These are phyloP conservation scores for Nomada flava DNA, from an alignment of 2,888 invertebrate species.

Conservation along the genomic window DNA sequence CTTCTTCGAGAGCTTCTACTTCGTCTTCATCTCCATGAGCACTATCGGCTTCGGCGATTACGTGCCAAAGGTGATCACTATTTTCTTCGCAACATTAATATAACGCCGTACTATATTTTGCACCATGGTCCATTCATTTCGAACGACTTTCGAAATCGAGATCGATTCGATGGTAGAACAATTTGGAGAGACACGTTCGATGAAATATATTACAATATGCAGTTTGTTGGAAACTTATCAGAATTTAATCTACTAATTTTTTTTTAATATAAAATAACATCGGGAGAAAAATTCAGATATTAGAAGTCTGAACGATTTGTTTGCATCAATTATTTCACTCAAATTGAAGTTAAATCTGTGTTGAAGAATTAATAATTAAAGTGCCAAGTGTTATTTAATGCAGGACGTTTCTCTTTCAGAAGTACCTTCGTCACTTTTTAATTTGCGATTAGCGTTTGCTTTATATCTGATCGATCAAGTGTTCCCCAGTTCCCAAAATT, in stretches of 20 bases:
- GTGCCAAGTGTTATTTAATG: neutral
- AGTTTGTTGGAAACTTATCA: no score
- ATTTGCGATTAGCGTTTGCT: slow-evolving; percentile 60
- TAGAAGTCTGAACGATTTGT: neutral
- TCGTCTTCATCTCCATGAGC: slow-evolving; percentile 98
- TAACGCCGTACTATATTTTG: neutral
- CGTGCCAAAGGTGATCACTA: slow-evolving; percentile 89
- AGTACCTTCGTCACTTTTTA: slow-evolving; percentile 30
- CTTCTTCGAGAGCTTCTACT: slow-evolving; percentile 98
- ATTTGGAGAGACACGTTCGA: slow-evolving; percentile 10
- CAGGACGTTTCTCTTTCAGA: slow-evolving; percentile 3
- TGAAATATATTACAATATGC: neutral
- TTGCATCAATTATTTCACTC: neutral
- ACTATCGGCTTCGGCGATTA: slow-evolving; percentile 98
- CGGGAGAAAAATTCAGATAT: neutral
- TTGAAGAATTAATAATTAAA: neutral
- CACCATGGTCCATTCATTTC: slow-evolving; percentile 14
- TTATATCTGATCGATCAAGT: slow-evolving; percentile 1
- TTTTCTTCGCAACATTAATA: neutral
- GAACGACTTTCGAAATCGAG: neutral
- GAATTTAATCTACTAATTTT: no score
- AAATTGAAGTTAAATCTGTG: no score
- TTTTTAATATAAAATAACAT: no score
- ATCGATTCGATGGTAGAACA: neutral
- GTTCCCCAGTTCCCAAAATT: neutral